phyloP scores from a whole-genome alignment of 2,888 invertebrate species.

The Campoplex capitator region DNA sequence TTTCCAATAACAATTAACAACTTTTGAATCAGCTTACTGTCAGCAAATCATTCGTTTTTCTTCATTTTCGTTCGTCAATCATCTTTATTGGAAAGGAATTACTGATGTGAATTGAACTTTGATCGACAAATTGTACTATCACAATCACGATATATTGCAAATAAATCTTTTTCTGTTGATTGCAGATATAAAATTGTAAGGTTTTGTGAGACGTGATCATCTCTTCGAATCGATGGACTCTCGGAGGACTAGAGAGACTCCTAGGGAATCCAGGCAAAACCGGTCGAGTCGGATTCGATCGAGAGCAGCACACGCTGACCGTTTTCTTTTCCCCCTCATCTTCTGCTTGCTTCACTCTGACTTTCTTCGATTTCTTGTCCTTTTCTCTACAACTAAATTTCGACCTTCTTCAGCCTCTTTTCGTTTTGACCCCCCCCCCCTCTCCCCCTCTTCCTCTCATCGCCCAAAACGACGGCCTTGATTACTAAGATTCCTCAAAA shows the following conservation, averaged over 20 bases:
- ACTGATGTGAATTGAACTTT: constrained; percentile 5
- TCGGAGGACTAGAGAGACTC: constrained; percentile 82
- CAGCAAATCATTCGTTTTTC: background rate
- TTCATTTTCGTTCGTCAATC: background rate
- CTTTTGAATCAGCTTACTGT: background rate
- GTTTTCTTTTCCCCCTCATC: constrained; percentile 57
- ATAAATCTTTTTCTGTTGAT: constrained; percentile 34
- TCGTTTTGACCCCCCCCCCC: constrained; percentile 42
- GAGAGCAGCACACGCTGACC: constrained; percentile 75
- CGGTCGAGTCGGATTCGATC: constrained; percentile 82
- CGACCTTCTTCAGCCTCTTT: constrained; percentile 31
- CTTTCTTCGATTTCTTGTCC: constrained; percentile 48
- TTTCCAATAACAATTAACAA: background rate
- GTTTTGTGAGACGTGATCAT: constrained; percentile 51
- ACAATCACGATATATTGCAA: constrained; percentile 20
- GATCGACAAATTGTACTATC: constrained; percentile 40
- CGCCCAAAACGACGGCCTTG: constrained; percentile 56
- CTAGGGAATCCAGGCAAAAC: constrained; percentile 83
- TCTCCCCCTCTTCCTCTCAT: constrained; percentile 40
- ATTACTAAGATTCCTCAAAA: constrained; percentile 29
- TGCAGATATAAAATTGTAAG: constrained; percentile 48
- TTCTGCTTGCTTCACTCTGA: constrained; percentile 39
- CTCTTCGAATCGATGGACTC: constrained; percentile 60
- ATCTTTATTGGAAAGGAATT: constrained; percentile 1
- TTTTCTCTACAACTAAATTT: constrained; percentile 37